phyloP scores from a whole-genome alignment of 1,140 invertebrate species.

The Pogonus chalceus region DNA sequence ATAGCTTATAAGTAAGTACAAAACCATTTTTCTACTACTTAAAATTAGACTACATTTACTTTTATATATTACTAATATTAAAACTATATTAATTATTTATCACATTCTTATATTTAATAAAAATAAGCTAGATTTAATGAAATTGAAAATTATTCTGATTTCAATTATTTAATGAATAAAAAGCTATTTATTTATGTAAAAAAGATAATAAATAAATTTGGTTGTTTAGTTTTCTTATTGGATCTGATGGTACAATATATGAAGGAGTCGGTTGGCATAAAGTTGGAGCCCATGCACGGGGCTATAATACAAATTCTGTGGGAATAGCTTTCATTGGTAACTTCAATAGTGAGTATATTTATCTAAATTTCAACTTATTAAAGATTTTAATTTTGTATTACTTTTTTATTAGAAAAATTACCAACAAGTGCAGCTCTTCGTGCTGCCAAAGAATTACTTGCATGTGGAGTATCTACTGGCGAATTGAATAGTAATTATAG shows the following conservation, averaged over 20 bases:
- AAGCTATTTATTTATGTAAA: not conserved
- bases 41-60: not conserved
- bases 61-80: constrained; percentile 11
- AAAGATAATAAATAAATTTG: too few relatives aligned
- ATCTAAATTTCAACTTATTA: constrained; percentile 9
- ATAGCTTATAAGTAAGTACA: constrained; percentile 50
- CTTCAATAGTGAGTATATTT: constrained; percentile 27
- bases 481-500: constrained; percentile 47
- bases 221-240: constrained; percentile 56
- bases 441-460: constrained; percentile 45
- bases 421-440: constrained; percentile 43
- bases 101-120: constrained; percentile 8
- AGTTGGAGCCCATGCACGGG: constrained; percentile 57
- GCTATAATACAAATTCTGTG: constrained; percentile 48
- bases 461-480: constrained; percentile 47
- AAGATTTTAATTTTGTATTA: constrained; percentile 7
- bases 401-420: constrained; percentile 41
- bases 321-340: constrained; percentile 47
- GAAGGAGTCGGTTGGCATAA: constrained; percentile 66
- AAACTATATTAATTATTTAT: constrained; percentile 9
- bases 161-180: constrained; percentile 8
- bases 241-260: constrained; percentile 66
- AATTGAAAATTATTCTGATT: constrained; percentile 16
- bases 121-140: not conserved
- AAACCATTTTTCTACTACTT: constrained; percentile 8